Percentiles rank a stretch among this genome's conserved stretches.
phyloP scores from a whole-genome alignment of 2,113 vertebrate genomes.

The Colius striatus region DNA sequence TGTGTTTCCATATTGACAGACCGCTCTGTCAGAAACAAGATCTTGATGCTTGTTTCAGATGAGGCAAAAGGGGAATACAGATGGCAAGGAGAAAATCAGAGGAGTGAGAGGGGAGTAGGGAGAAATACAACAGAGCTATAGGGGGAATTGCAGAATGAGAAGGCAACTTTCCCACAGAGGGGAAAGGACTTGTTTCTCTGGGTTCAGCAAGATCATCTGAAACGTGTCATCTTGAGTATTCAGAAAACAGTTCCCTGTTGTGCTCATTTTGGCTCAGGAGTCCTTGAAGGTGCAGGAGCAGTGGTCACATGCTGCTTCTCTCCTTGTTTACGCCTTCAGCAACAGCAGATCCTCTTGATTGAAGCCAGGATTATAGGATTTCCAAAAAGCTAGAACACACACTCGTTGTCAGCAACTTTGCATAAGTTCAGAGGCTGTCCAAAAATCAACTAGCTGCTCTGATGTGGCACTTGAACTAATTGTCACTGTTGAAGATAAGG shows the following conservation, averaged over 20 bases:
- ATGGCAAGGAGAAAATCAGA: slow-evolving; percentile 53
- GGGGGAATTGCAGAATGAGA: neutral
- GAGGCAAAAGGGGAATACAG: slow-evolving; percentile 65
- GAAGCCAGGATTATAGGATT: slow-evolving; percentile 69
- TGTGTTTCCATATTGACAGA: slow-evolving; percentile 69
- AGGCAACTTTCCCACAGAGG: neutral
- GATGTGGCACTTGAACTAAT: slow-evolving; percentile 46
- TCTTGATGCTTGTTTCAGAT: slow-evolving; percentile 63
- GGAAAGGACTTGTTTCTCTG: neutral
- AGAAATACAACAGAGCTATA: neutral
- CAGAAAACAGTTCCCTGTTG: neutral
- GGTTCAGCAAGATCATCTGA: neutral
- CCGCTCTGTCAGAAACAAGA: slow-evolving; percentile 66
- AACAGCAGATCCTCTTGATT: slow-evolving; percentile 56
- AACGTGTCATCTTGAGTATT: neutral
- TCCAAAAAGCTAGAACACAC: slow-evolving; percentile 61
- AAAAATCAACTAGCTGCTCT: slow-evolving; percentile 45
- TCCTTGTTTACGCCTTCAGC: slow-evolving; percentile 66
- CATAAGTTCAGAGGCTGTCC: slow-evolving; percentile 41
- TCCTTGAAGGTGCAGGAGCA: slow-evolving; percentile 40
- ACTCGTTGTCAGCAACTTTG: slow-evolving; percentile 54
- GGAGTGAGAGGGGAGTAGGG: neutral
- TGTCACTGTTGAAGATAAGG: slow-evolving; percentile 16
- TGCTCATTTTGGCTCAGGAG: rapidly evolving
- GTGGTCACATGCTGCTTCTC: slow-evolving; percentile 25